These are phyloP conservation scores for Frankliniella intonsa DNA, from an alignment of 2,888 invertebrate genomes.

Conservation along the genomic window DNA sequence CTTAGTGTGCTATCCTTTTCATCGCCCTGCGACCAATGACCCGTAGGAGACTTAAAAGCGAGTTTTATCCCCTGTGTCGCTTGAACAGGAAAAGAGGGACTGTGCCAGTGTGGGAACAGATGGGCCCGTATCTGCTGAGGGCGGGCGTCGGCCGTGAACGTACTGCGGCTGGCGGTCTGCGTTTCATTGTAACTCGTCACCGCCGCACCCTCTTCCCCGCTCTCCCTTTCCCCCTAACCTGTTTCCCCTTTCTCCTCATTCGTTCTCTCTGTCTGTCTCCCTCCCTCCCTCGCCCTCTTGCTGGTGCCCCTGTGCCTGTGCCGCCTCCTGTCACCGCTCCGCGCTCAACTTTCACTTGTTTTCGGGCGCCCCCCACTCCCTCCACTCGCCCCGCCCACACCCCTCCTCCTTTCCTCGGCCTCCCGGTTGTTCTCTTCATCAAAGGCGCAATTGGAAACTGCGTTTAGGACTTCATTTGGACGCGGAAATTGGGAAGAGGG, in stretches of 20 bases:
- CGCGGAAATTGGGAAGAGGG: neutral
- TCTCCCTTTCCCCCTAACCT: too few relatives aligned
- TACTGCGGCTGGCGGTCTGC: neutral
- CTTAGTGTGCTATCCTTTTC: too few relatives aligned
- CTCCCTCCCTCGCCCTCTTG: neutral
- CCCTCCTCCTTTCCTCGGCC: too few relatives aligned
- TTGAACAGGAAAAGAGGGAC: too few relatives aligned
- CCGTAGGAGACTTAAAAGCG: too few relatives aligned
- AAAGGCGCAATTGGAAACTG: slow-evolving; percentile 18
- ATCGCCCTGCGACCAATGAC: too few relatives aligned
- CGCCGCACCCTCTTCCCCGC: neutral
- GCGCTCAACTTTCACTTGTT: neutral
- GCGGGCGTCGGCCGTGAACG: too few relatives aligned
- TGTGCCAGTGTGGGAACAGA: too few relatives aligned
- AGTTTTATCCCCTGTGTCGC: too few relatives aligned
- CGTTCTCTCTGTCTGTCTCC: neutral
- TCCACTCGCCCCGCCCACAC: neutral
- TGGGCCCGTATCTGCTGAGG: too few relatives aligned
- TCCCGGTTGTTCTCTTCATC: neutral
- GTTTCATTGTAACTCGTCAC: neutral
- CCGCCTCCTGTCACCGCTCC: neutral
- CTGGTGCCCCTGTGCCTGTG: neutral
- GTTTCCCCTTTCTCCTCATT: too few relatives aligned
- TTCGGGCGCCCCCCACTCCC: neutral
- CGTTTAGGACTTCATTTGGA: slow-evolving; percentile 21